A percentile compares a stretch with the other conserved stretches of the same genome.
Conservation (phyloP, 2,113 vertebrate genomes). For the Calyptomena viridis region DNA sequence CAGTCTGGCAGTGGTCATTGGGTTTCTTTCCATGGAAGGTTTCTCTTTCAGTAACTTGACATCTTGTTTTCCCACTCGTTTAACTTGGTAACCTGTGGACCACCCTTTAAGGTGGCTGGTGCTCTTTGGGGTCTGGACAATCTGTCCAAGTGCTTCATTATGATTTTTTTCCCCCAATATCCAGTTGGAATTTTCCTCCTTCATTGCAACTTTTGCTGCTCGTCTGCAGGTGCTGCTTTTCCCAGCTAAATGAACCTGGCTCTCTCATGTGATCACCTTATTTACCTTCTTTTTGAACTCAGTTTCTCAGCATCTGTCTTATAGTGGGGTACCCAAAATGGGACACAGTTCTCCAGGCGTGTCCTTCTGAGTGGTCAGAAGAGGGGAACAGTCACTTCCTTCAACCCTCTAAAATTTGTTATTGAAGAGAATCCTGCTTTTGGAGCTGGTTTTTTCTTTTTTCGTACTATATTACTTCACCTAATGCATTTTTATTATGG, state of each 20-base stretch:
- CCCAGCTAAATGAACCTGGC: background rate
- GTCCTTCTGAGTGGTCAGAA: background rate
- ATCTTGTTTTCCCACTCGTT: background rate
- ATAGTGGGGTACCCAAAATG: background rate
- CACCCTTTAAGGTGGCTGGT: background rate
- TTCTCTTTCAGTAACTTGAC: background rate
- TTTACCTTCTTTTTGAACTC: background rate
- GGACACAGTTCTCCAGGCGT: background rate
- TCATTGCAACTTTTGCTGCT: background rate
- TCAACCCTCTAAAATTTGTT: background rate
- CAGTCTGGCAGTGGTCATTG: background rate
- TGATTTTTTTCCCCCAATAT: background rate
- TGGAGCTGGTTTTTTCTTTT: rapidly evolving
- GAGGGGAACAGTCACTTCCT: background rate
- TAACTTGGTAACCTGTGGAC: background rate
- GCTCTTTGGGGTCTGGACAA: background rate
- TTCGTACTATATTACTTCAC: background rate
- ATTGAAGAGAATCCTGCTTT: background rate
- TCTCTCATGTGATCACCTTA: background rate
- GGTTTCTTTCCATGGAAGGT: background rate
- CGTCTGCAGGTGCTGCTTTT: background rate
- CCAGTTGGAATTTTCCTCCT: background rate
- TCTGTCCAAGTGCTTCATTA: background rate
- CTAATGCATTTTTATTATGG: background rate
- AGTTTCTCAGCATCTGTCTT: background rate